phyloP scores from a whole-genome alignment of 2,113 vertebrate species.

The Globicephala melas region DNA sequence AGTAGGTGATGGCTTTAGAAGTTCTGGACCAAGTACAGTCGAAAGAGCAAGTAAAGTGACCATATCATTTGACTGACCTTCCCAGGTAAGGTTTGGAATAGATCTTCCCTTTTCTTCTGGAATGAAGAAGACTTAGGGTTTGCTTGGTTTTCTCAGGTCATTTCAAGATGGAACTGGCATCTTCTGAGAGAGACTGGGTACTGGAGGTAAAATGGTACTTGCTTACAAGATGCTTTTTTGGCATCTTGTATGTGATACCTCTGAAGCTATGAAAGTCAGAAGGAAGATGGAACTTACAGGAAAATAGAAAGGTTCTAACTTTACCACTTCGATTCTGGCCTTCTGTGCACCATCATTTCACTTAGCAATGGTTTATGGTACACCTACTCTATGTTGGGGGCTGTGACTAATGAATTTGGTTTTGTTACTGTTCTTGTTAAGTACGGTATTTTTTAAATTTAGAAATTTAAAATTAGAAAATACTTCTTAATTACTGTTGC shows the following conservation, averaged over 20 bases:
- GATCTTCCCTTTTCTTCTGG: not conserved
- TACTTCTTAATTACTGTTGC: conserved; percentile 12
- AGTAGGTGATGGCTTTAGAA: not conserved
- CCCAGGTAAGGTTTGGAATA: not conserved
- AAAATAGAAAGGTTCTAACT: not conserved
- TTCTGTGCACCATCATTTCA: not conserved
- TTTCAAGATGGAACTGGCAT: not conserved
- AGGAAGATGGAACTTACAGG: conserved; percentile 6
- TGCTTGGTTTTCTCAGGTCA: not conserved
- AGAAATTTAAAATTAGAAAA: conserved; percentile 27
- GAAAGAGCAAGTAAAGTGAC: not conserved
- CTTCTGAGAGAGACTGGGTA: not conserved
- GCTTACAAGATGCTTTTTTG: not conserved
- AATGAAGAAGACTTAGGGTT: not conserved
- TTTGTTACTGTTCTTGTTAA: conserved; percentile 7
- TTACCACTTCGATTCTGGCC: not conserved
- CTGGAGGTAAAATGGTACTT: not conserved
- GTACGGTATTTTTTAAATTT: not conserved
- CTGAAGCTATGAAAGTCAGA: not conserved
- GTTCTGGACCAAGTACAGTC: not conserved
- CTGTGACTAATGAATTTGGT: not conserved
- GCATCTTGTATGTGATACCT: not conserved
- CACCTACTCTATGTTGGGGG: not conserved
- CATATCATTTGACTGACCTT: not conserved
- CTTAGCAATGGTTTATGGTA: not conserved